These are phyloP conservation scores for Micronisus gabar DNA, from an alignment of 2,113 vertebrate species.

Conservation along the genomic window DNA sequence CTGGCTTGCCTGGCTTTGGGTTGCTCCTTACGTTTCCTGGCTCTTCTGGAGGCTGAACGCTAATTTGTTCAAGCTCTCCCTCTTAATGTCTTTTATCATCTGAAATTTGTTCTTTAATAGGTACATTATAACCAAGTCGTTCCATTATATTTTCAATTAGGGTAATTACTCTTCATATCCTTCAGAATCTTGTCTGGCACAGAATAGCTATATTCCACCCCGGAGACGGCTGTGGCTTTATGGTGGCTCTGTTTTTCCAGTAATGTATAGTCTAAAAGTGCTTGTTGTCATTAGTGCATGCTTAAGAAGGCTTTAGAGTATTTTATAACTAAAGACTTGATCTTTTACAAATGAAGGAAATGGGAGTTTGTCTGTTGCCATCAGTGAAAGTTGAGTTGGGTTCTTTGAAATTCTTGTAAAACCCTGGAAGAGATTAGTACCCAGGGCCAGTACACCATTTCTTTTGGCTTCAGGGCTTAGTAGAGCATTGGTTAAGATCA, in stretches of 20 bases:
- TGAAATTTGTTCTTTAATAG: neutral
- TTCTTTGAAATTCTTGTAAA: neutral
- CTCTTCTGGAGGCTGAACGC: neutral
- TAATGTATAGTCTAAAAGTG: neutral
- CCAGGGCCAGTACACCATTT: rapidly evolving
- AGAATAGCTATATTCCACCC: neutral
- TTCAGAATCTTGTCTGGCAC: neutral
- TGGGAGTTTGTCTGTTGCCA: neutral
- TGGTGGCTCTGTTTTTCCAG: neutral
- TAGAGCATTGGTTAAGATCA: rapidly evolving
- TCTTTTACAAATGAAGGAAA: neutral
- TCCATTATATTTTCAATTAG: neutral
- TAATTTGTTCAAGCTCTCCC: conserved; percentile 6
- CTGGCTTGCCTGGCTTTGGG: neutral
- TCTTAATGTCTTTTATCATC: neutral
- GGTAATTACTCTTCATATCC: neutral
- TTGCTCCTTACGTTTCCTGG: conserved; percentile 1
- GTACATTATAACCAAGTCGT: neutral
- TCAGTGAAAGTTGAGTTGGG: neutral
- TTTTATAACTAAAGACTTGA: neutral
- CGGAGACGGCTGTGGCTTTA: neutral
- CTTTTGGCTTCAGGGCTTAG: neutral
- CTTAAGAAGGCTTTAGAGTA: neutral
- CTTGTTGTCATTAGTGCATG: neutral
- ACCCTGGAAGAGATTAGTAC: neutral